Percentiles rank a stretch among this genome's conserved stretches.
Conservation (phyloP, 2,797 vertebrate genomes). For the Sebastes cheni region DNA sequence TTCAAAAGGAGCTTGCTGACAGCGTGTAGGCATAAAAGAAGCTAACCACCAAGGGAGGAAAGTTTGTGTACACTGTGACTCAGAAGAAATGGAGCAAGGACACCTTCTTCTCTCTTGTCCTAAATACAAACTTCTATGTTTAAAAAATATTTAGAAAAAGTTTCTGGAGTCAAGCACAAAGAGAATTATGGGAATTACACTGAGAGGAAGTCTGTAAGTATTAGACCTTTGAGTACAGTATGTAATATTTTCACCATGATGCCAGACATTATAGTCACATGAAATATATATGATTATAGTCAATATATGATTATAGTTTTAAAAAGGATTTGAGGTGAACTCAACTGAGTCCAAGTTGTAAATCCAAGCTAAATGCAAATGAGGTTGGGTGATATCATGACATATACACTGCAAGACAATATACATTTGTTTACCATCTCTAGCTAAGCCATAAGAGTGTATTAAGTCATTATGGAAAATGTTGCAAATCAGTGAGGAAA, state of each 20-base stretch:
- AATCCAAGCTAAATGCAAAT: neutral
- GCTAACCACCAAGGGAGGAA: neutral
- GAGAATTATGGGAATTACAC: too few relatives aligned
- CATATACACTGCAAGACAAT: neutral
- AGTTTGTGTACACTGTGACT: slow-evolving; percentile 21
- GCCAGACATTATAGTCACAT: neutral
- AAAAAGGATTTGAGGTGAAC: neutral
- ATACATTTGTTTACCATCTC: neutral
- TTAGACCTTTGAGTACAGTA: neutral
- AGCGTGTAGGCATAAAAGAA: neutral
- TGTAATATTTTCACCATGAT: neutral
- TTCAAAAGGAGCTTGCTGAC: neutral
- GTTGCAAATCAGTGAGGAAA: too few relatives aligned
- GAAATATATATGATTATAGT: neutral
- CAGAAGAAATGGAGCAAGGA: slow-evolving; percentile 27
- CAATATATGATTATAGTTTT: neutral
- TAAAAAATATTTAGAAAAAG: neutral
- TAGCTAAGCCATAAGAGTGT: neutral
- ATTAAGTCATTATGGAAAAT: neutral
- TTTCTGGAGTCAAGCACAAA: neutral
- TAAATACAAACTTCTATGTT: slow-evolving; percentile 17
- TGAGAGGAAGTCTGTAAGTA: neutral
- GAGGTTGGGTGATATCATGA: neutral
- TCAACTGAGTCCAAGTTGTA: neutral
- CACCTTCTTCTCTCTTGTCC: slow-evolving; percentile 22